These are phyloP conservation scores for Gila robusta DNA, from an alignment of 2,797 vertebrate genomes.

Conservation along the genomic window DNA sequence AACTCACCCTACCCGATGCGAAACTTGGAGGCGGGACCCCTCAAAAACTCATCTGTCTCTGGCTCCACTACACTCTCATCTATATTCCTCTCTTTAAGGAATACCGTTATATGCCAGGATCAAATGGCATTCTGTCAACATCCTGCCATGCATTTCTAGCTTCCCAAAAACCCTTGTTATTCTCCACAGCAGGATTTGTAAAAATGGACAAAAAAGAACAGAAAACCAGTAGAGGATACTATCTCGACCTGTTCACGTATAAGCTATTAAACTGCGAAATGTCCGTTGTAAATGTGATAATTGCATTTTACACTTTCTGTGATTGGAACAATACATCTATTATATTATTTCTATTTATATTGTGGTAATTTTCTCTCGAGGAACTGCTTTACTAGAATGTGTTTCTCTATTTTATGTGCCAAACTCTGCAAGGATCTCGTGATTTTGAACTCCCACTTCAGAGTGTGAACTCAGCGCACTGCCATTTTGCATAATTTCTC, in stretches of 20 bases:
- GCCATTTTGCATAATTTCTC: conserved; percentile 13
- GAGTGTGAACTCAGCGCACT: conserved; percentile 14
- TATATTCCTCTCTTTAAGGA: conserved; percentile 47
- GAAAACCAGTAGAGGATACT: background rate
- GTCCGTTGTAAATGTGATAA: conserved; percentile 22
- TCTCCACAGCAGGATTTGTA: conserved; percentile 13
- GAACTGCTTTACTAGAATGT: conserved; percentile 15
- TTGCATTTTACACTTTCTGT: conserved; percentile 38
- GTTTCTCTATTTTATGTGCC: conserved; percentile 29
- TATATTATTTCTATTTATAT: conserved; percentile 33
- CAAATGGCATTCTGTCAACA: conserved; percentile 49
- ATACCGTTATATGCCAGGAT: conserved; percentile 49
- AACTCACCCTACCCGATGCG: background rate
- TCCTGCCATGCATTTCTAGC: conserved; percentile 26
- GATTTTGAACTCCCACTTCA: conserved; percentile 30
- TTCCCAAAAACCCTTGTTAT: background rate
- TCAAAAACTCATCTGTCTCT: conserved; percentile 38
- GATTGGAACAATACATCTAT: conserved; percentile 15
- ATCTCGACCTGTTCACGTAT: background rate
- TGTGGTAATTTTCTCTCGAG: conserved; percentile 3
- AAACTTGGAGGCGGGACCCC: conserved; percentile 26
- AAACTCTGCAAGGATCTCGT: conserved; percentile 30
- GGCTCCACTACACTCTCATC: conserved; percentile 37
- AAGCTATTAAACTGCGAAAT: conserved; percentile 12
- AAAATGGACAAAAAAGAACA: background rate